Base-by-base conservation (phyloP, 35 echinoderm and acorn worm species). In the Apostichopus japonicus region DNA sequence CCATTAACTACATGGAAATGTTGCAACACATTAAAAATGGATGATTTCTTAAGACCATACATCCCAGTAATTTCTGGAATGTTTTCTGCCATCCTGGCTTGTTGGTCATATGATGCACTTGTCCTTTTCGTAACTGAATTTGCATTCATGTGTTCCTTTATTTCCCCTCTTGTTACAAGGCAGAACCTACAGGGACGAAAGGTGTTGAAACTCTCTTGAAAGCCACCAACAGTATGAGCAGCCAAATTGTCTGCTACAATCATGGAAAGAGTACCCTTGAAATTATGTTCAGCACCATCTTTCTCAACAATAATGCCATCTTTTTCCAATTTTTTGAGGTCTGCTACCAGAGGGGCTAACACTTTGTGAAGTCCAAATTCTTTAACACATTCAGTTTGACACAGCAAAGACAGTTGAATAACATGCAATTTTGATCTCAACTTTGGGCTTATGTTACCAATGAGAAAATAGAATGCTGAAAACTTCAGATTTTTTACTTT, bases 401-500 rank as follows among this genome's bases (percentile, higher is more conserved):
- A 93, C 1, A 93, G 72, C 15, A 19, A 86, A 55, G 92, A 70
- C 13, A 92, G 79, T 72, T 83, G 79, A 44, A 92, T 92, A 13
- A 92, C 23, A 84, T 92, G 24, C 16, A 93, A 23, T 23, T 87
- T 93, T 7, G 80, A 87, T 71, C 83, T 23, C 77, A 65, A 87
- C 82, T 87, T 93, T 67, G 83, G 83, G 11, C 77, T 22, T 10
- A 87, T 93, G 56, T 58, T 58, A 58, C 56, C 10, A 58, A 58
- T 6, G 6, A 84, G 51, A 55, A 92, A 83, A 56, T 86, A 86
- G 54, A 92, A 92, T 57, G 91, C 79, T 62, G 91, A 92, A 55
- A 92, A 92, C 65, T 94, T 94, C 3, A 91, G 72, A 51, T 81
- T 90, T 54, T 91, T 94, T 6, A 94, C 88, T 72, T 88, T 94